phyloP scores from a whole-genome alignment of 2,113 vertebrate species.

The Hystrix brachyura region DNA sequence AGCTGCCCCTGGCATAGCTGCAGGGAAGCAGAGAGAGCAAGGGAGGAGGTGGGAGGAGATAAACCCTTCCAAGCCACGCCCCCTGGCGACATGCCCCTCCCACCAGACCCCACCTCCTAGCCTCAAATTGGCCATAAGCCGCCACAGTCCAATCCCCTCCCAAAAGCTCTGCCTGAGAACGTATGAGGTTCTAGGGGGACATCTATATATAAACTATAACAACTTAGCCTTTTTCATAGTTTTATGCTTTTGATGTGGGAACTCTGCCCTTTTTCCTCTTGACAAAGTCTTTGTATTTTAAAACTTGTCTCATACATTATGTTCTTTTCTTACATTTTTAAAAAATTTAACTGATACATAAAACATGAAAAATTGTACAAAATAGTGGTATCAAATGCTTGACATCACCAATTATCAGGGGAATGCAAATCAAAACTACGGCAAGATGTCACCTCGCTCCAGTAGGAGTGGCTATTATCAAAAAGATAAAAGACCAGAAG shows the following conservation, averaged over 20 bases:
- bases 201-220: background rate
- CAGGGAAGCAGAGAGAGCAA: background rate
- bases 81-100: background rate
- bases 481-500: background rate
- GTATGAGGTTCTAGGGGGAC: background rate
- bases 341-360: background rate
- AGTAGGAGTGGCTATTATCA: background rate
- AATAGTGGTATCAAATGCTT: background rate
- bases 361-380: background rate
- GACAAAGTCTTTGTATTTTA: slow-evolving; percentile 7
- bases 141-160: background rate
- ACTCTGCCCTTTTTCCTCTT: background rate
- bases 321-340: background rate
- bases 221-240: background rate
- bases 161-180: background rate
- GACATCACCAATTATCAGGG: background rate
- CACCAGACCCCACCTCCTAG: background rate
- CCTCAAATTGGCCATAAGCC: background rate
- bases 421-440: background rate
- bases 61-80: background rate
- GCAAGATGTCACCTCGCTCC: background rate
- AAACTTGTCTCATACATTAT: background rate
- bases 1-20: background rate
- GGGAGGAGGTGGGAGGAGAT: background rate
- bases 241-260: background rate